These are phyloP conservation scores for Protonemura montana DNA, from an alignment of 2,888 invertebrate species.

Conservation along the genomic window DNA sequence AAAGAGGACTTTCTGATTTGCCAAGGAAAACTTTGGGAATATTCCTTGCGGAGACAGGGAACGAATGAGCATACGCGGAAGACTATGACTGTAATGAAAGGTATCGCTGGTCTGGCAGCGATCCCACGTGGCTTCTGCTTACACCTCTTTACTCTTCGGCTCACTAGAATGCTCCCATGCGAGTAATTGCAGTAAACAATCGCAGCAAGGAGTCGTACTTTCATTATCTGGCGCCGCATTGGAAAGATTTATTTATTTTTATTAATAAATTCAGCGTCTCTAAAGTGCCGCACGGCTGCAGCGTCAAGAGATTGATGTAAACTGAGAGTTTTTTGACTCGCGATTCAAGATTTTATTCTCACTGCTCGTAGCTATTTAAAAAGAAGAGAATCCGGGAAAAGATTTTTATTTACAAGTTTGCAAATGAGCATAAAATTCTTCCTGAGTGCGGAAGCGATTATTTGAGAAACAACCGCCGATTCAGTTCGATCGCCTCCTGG, in stretches of 20 bases:
- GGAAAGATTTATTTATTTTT: background rate
- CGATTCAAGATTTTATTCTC: background rate
- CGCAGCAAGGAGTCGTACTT: background rate
- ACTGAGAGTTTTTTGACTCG: background rate
- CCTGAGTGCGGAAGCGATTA: background rate
- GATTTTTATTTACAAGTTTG: background rate
- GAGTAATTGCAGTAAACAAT: background rate
- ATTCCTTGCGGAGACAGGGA: no score
- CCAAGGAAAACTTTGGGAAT: no score
- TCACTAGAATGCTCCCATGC: background rate
- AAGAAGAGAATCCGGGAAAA: background rate
- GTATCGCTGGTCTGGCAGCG: no score
- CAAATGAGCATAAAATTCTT: background rate
- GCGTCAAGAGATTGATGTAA: background rate
- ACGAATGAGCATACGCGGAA: no score
- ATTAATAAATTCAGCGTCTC: background rate
- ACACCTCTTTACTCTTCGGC: no score
- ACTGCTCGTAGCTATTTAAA: background rate
- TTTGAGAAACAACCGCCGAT: background rate
- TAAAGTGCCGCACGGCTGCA: background rate
- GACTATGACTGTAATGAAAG: no score
- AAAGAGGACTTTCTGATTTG: no score
- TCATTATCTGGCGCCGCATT: background rate
- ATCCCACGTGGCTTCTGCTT: no score
- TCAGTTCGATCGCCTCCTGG: background rate